Percentiles rank a stretch among this genome's conserved stretches.
Evolutionary conservation across 2,797 vertebrate genomes (phyloP).

Genomic region (Coregonus suidteri): DNA sequence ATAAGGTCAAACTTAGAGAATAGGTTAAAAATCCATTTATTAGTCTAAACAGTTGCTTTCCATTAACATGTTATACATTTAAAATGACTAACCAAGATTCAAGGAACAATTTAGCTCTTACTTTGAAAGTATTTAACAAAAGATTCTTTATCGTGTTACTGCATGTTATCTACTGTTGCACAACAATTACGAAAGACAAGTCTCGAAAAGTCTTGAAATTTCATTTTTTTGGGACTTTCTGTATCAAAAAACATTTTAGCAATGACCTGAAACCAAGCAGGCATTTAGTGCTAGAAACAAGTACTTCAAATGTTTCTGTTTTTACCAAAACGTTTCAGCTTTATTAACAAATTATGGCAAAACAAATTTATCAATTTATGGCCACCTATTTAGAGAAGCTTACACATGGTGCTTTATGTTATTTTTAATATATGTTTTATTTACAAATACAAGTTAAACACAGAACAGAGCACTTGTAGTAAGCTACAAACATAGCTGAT

Average conservation of each 20-base stretch:
- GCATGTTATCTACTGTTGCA: constrained; percentile 88
- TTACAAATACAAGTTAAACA: constrained; percentile 99
- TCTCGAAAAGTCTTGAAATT: constrained; percentile 75
- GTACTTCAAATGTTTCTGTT: constrained; percentile 86
- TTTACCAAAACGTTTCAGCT: constrained; percentile 88
- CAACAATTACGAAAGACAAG: constrained; percentile 68
- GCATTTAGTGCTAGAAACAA: constrained; percentile 89
- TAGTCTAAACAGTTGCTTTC: constrained; percentile 86
- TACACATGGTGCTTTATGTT: constrained; percentile 93
- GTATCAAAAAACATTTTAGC: constrained; percentile 86
- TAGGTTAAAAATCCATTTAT: constrained; percentile 95
- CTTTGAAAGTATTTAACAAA: constrained; percentile 94
- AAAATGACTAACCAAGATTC: constrained; percentile 87
- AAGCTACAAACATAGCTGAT: constrained; percentile 93
- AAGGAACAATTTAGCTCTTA: constrained; percentile 90
- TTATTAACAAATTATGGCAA: constrained; percentile 90
- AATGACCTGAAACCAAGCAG: constrained; percentile 87
- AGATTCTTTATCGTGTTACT: constrained; percentile 84
- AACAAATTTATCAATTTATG: constrained; percentile 88
- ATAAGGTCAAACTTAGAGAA: constrained; percentile 92
- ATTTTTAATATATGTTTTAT: constrained; percentile 88
- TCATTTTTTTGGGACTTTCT: constrained; percentile 83
- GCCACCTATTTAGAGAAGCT: constrained; percentile 97
- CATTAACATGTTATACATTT: constrained; percentile 92
- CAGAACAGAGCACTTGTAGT: constrained; percentile 91